Evolutionary conservation across 2,113 vertebrate species (phyloP), one percentile per base, ranked within the genome.

Genomic region (Nothobranchius kuhntae): DNA sequence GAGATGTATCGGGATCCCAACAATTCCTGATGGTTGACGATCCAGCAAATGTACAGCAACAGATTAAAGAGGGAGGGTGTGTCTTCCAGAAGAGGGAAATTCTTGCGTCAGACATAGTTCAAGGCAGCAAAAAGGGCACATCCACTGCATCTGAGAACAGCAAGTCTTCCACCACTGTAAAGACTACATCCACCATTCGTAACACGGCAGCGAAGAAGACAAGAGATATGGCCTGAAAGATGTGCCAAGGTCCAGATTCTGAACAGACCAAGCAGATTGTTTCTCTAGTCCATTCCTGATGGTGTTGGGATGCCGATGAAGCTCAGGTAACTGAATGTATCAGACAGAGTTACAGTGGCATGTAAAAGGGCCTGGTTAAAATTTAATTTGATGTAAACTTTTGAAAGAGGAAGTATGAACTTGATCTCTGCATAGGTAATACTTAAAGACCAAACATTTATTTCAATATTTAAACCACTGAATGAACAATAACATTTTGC

Each of bases 11-110:
- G 2, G 77, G 82, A 65, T 84, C 86, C 68, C 84, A 87, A 55
- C 79, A 55, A n/a, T 15, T 86, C n/a, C 1, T 91, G 60, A 14
- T 85, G 57, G 44, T 87, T 1, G 82, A 83, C 53, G 86, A 73
- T 9, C 42, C 71, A 67, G 13, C 68, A 36, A 52, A 40, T 42
- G 68, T n/a, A 78, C 52, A 55, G 10, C 78, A 68, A 24, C 38
- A 66, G 12, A 26, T 70, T 50, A 82, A 82, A 53, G 65, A 42
- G 53, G 42, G 44, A 73, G 67, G 9, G 67, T 59, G 53, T 60
- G 9, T 69, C 24, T 58, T 65, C 30, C 63, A 64, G 17, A 82
- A 21, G 51, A 72, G 35, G 45, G 56, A 48, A 14, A 11, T 48
- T 24, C 77, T 74, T 13, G 81, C 63, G 8, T 62, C 66, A 36